Evolutionary conservation across 2,113 vertebrate genomes (phyloP).

Genomic region (Petrocephalus microphthalmus): DNA sequence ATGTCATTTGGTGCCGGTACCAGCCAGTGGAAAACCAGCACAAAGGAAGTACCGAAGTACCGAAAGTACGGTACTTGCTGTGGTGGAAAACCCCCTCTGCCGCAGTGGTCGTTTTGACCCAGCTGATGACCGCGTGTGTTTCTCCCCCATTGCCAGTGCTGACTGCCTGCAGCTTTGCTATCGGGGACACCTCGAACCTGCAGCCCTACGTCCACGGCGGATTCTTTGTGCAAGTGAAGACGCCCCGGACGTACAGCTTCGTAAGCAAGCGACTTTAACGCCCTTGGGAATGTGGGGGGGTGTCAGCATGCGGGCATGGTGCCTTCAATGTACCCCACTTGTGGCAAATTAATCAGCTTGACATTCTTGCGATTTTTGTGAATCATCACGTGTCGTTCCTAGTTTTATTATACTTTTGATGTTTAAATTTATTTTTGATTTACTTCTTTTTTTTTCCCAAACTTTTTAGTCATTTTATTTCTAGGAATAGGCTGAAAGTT

Average conservation of each 20-base stretch:
- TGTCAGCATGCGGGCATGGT: rapidly evolving
- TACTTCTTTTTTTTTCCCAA: neutral
- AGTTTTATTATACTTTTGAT: neutral
- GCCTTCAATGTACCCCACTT: neutral
- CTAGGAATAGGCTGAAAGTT: neutral
- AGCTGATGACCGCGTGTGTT: conserved; percentile 2
- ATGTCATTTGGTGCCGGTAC: too few relatives aligned
- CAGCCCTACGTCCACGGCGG: conserved; percentile 85
- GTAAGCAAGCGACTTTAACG: conserved; percentile 64
- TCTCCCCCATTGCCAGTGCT: conserved; percentile 64
- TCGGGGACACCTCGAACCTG: conserved; percentile 78
- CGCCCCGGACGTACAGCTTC: conserved; percentile 75
- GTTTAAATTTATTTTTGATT: neutral
- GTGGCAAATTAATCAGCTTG: neutral
- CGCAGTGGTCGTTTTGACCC: neutral
- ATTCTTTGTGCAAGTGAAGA: conserved; percentile 83
- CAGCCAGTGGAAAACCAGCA: too few relatives aligned
- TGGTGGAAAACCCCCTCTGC: too few relatives aligned
- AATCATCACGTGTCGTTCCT: neutral
- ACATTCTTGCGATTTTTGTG: neutral
- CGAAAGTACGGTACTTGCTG: too few relatives aligned
- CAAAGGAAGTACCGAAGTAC: too few relatives aligned
- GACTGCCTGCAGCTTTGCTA: conserved; percentile 84
- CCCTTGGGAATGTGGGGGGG: neutral
- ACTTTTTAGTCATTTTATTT: neutral